Base-by-base conservation (phyloP, 2,797 vertebrate species). In the Chelon auratus region DNA sequence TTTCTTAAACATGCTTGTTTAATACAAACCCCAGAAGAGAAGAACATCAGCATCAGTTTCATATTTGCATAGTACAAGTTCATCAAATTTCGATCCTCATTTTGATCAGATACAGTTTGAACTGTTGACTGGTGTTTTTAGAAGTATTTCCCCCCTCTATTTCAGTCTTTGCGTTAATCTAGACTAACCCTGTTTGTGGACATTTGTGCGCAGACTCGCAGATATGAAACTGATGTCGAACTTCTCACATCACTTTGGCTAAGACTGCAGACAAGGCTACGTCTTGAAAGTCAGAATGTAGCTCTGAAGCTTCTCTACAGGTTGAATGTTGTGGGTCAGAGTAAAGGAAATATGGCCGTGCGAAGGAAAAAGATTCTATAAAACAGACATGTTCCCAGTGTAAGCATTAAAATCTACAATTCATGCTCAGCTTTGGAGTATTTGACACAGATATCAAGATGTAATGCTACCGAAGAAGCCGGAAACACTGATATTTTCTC, bases 301-400 rank as follows among this genome's bases (percentile, higher is more conserved):
- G 33, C 48, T 70, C 62, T 47, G 12, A 20, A 10, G 42, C 50
- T 72, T 66, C 54, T 74, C 48, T 30, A 5, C 51, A 61, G 45
- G 51, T 60, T 78, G 60, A 17, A 55, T 22, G 15, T 73, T 40
- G 54, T 68, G 71, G 77, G 30, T 6, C 3, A 1, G 8, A 6
- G 7, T 33, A 33, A 33, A 33, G 30, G 30, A 33, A 33, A 33
- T 33, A 33, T 33, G 30, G 30, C 5, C 30, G 30, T 33, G 30
- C 30, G 3, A 33, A 33, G 30, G 30, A 33, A 33, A 8, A 33
- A 33, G 30, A 6, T 5, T 5, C 30, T 33, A 33, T 5, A 33
- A 42, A 42, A 15, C 13, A 13, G 40, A 42, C 40, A 33, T 42
- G 4, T 42, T 42, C 40, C 40, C 13, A 42, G 13, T 42, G 13